These are phyloP conservation scores for Acanthopagrus latus DNA, from an alignment of 2,797 vertebrate genomes.

Conservation along the genomic window DNA sequence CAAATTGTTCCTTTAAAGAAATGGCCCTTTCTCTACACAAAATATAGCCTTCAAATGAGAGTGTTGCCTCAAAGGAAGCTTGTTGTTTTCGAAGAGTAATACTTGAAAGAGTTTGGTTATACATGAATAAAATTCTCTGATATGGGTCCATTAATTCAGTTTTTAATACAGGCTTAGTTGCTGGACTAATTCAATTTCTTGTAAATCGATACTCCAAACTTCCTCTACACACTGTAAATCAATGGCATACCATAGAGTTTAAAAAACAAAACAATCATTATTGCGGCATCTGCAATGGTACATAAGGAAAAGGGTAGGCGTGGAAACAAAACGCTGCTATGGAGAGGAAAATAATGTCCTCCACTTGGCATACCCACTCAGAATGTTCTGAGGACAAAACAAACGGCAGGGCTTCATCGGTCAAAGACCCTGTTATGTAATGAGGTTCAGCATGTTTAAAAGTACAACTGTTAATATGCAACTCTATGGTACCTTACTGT, in stretches of 20 bases:
- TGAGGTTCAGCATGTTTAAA: slow-evolving; percentile 25
- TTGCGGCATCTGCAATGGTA: not conserved
- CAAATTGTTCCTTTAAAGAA: not conserved
- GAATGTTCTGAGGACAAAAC: slow-evolving; percentile 19
- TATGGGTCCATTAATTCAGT: not conserved
- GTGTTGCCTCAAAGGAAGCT: not conserved
- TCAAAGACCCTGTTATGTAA: slow-evolving; percentile 52
- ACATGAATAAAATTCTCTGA: not conserved
- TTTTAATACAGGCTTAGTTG: not conserved
- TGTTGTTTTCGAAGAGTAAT: not conserved
- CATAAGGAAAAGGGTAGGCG: not conserved
- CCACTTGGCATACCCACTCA: not conserved
- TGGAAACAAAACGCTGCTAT: not conserved
- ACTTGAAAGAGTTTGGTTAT: not conserved
- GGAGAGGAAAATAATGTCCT: not conserved
- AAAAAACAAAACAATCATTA: not conserved
- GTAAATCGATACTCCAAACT: not conserved
- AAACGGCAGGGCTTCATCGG: slow-evolving; percentile 24
- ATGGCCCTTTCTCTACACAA: not conserved
- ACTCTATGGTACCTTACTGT: not conserved
- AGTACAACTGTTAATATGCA: slow-evolving; percentile 28
- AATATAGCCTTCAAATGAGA: not conserved
- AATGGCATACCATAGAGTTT: not conserved
- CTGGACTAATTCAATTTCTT: not conserved
- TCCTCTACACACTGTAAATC: not conserved